phyloP scores from a whole-genome alignment of 2,797 vertebrate species.

The Phrynocephalus vlangalii region DNA sequence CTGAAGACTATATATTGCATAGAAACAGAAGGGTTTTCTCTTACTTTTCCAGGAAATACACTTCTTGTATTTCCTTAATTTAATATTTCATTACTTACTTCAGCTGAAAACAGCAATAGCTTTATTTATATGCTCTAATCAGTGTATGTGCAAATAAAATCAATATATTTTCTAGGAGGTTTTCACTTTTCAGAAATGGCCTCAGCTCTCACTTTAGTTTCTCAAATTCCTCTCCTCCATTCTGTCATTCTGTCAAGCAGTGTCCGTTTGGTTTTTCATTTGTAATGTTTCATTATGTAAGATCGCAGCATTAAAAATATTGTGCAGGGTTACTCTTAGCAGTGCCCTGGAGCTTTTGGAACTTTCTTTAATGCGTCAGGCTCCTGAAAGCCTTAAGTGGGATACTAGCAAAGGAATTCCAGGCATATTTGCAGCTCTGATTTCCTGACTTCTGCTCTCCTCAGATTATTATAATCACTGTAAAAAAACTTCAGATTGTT shows the following conservation, averaged over 20 bases:
- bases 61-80: neutral
- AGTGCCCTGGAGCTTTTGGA: conserved; percentile 45
- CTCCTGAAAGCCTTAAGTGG: conserved; percentile 67
- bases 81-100: neutral
- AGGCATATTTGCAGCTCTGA: conserved; percentile 72
- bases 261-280: conserved; percentile 41
- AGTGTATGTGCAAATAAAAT: neutral
- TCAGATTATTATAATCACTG: conserved; percentile 52
- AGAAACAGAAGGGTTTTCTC: neutral
- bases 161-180: neutral
- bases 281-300: conserved; percentile 44
- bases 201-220: neutral
- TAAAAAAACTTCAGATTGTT: conserved; percentile 41
- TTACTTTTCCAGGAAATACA: neutral
- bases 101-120: neutral
- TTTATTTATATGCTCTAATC: neutral
- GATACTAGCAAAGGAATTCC: conserved; percentile 76
- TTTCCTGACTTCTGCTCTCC: conserved; percentile 64
- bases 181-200: conserved; percentile 17
- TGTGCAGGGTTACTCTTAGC: neutral
- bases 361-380: conserved; percentile 61
- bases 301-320: conserved; percentile 29
- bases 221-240: neutral
- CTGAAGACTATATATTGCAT: neutral
- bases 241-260: neutral